Evolutionary conservation across 2,797 vertebrate genomes (phyloP), one percentile per base, ranked within the genome.

Genomic region (Neostethus bicornis): DNA sequence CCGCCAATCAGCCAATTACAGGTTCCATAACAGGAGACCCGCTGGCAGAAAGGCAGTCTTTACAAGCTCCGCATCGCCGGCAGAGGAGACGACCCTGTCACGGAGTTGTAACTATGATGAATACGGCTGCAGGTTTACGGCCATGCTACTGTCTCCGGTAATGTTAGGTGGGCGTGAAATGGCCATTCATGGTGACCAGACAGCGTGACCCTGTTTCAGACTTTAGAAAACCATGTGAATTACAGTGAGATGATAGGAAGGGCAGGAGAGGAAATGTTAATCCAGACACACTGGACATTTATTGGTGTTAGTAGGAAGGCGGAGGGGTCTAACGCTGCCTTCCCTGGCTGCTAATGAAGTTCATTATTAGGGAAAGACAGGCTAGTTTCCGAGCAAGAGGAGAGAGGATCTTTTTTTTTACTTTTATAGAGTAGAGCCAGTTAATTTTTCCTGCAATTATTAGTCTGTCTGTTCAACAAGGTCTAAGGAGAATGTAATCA

Each of bases 1-100:
- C 70, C 74, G 67, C 89, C 89, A 91, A 89, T 90, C 87, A 90
- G 86, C 88, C 89, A 91, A 93, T 92, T 93, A 92, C 84, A 79
- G 86, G 69, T 81, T 71, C 71, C 77, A 80, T 88, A 89, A 89
- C 85, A 62, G 77, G 73, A 75, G 71, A 71, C 79, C 86, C 64
- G 83, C 85, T 72, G 85, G 80, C 66, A 75, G 73, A 49, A 21
- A 74, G 48, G 70, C 69, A 51, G 79, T 71, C 81, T 90, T 89
- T 88, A 90, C 81, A 81, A 83, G 86, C 73, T 75, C 70, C 13
- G 66, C 84, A 51, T 87, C 71, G 67, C 67, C 63, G 81, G 74
- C 70, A 50, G 66, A 74, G 77, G 78, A 84, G 81, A 75, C 37
- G 65, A 80, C 84, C 80, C 84, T 89, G 87, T 87, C 90, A 85